Evolutionary conservation across 2,797 vertebrate genomes (phyloP).

Genomic region (Anguilla obscura): DNA sequence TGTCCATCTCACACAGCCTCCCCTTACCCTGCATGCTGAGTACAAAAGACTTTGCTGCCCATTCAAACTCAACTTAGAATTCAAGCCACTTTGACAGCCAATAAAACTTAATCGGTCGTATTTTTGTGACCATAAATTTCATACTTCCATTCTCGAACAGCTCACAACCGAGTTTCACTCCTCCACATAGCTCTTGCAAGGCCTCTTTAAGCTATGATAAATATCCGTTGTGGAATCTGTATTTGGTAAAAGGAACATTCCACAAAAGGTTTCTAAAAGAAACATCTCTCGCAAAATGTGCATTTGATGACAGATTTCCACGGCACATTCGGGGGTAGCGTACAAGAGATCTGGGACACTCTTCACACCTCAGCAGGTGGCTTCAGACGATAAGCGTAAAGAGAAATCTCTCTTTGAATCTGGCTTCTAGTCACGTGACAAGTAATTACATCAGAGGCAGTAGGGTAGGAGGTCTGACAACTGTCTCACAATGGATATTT

Average conservation of each 20-base stretch:
- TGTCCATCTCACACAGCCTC: background rate
- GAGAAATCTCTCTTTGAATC: slow-evolving; percentile 2
- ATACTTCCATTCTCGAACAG: background rate
- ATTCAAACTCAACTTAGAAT: background rate
- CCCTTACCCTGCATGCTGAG: background rate
- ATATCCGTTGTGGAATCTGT: background rate
- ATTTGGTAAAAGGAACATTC: background rate
- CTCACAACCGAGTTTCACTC: background rate
- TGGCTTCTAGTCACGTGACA: background rate
- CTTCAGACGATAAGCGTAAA: background rate
- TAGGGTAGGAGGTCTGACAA: slow-evolving; percentile 3
- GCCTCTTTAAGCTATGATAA: background rate
- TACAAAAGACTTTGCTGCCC: background rate
- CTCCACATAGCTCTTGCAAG: background rate
- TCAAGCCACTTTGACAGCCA: background rate
- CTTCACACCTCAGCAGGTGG: background rate
- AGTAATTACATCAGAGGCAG: slow-evolving; percentile 5
- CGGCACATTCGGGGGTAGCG: background rate
- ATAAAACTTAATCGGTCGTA: background rate
- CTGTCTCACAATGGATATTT: background rate
- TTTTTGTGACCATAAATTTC: background rate
- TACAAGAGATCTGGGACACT: background rate
- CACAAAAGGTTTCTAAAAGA: background rate
- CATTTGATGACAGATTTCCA: background rate
- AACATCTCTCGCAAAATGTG: background rate